Evolutionary conservation across 2,113 vertebrate genomes (phyloP), one percentile per base, ranked within the genome.

Genomic region (Pyrgilauda ruficollis): DNA sequence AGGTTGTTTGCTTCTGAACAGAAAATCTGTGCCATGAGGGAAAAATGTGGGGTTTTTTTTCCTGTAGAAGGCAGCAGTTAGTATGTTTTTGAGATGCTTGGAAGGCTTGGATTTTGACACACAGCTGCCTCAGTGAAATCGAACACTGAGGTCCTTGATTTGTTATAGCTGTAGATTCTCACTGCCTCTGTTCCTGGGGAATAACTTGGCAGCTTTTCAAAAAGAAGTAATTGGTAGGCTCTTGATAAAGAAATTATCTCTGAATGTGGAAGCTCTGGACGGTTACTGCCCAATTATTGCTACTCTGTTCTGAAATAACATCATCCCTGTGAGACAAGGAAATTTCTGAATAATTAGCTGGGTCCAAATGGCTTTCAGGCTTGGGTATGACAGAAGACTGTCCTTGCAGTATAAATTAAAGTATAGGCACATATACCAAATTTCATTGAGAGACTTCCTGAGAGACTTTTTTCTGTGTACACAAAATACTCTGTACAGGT

Each of bases 161-260:
- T 96, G n/a, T 95, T 96, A 37, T 23, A 88, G 87, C 43, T 86
- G 37, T 83, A 88, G 87, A 88, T 81, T 74, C 93, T 90, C 43
- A 30, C 12, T 68, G 75, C 64, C 47, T 88, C 79, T 2, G 4
- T 70, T 94, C 63, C 82, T 77, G 67, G 67, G 83, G 87, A 89
- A 87, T 88, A 94, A 59, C 87, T 91, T 95, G 91, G 91, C 87
- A 91, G 55, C 63, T 93, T 87, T 83, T 91, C 89, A 94, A 70
- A 84, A 77, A 93, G 74, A 85, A 95, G 79, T 85, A 96, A 96
- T 94, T 96, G 75, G 67, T 91, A 85, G 67, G 26, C 78, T 89
- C 53, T 87, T 1, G 59, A 74, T 88, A 84, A 86, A 85, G 90
- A 86, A 94, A 94, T 96, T 83, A 83, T 82, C 87, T 80, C 52